Evolutionary conservation across 2,797 vertebrate species (phyloP).

Genomic region (Tolypeutes matacus): DNA sequence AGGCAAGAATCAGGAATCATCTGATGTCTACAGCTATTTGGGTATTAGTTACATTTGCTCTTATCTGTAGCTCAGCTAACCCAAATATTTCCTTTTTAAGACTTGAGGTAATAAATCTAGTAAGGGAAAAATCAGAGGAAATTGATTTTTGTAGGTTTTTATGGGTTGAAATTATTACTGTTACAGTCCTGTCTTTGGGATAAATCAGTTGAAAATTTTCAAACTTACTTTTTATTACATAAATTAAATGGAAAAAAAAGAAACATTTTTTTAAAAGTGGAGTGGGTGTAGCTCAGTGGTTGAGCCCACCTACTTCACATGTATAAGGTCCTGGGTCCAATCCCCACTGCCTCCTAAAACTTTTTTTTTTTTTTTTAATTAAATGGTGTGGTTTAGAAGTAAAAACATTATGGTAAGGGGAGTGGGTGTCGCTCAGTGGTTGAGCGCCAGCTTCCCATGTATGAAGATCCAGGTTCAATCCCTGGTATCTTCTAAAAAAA

Average conservation of each 20-base stretch:
- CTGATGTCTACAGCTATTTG: neutral
- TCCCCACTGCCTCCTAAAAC: too few relatives aligned
- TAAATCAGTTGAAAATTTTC: neutral
- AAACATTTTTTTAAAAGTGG: too few relatives aligned
- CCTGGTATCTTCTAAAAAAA: too few relatives aligned
- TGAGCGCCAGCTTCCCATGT: too few relatives aligned
- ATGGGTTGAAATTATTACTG: neutral
- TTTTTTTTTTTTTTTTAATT: neutral
- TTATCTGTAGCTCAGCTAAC: neutral
- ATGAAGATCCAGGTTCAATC: too few relatives aligned
- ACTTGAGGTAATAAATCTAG: neutral
- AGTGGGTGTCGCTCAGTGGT: too few relatives aligned
- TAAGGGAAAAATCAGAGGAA: neutral
- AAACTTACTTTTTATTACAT: neutral
- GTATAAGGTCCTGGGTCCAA: too few relatives aligned
- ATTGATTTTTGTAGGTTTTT: constrained; percentile 6
- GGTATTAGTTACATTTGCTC: neutral
- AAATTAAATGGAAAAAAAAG: neutral
- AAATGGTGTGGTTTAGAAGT: constrained; percentile 12
- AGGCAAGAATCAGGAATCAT: neutral
- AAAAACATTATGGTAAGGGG: neutral
- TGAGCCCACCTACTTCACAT: too few relatives aligned
- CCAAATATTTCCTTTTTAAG: neutral
- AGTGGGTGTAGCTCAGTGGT: too few relatives aligned
- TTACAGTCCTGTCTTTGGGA: neutral